Conservation (phyloP, 2,888 invertebrate genomes). For the Calephelis perditalis region DNA sequence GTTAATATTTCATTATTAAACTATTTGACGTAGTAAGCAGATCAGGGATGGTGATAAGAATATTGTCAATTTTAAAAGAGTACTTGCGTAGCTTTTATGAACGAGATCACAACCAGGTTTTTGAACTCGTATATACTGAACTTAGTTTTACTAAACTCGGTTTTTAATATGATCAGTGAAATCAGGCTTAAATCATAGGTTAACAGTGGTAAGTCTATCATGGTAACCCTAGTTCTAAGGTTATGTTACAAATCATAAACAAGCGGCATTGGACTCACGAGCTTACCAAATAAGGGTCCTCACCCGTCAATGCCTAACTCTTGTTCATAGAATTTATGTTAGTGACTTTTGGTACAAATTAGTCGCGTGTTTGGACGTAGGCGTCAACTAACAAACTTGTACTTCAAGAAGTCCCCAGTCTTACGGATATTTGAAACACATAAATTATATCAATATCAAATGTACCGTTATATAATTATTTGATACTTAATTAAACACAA, state of each 20-base stretch:
- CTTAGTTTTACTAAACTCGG: too few relatives aligned
- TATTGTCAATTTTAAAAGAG: too few relatives aligned
- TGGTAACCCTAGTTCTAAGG: slow-evolving; percentile 9
- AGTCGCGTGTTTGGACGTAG: slow-evolving; percentile 57
- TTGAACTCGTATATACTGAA: too few relatives aligned
- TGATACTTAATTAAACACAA: too few relatives aligned
- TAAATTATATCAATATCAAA: slow-evolving; percentile 1
- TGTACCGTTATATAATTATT: too few relatives aligned
- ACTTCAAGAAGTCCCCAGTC: slow-evolving; percentile 21
- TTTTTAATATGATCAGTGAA: too few relatives aligned
- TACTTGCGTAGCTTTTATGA: too few relatives aligned
- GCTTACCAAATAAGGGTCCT: slow-evolving; percentile 57
- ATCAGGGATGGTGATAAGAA: too few relatives aligned
- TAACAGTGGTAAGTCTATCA: background rate
- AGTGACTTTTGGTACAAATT: slow-evolving; percentile 68
- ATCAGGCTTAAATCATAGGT: too few relatives aligned
- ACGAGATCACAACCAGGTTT: too few relatives aligned
- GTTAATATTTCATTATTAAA: too few relatives aligned
- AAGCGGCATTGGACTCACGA: slow-evolving; percentile 60
- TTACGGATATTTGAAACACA: slow-evolving; percentile 1
- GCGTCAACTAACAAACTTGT: slow-evolving; percentile 65
- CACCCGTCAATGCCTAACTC: slow-evolving; percentile 55
- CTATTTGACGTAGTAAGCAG: too few relatives aligned
- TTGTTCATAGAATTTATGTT: slow-evolving; percentile 66
- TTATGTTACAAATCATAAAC: slow-evolving; percentile 65